These are phyloP conservation scores for Elgaria multicarinata DNA, from an alignment of 2,113 vertebrate species.

Conservation along the genomic window DNA sequence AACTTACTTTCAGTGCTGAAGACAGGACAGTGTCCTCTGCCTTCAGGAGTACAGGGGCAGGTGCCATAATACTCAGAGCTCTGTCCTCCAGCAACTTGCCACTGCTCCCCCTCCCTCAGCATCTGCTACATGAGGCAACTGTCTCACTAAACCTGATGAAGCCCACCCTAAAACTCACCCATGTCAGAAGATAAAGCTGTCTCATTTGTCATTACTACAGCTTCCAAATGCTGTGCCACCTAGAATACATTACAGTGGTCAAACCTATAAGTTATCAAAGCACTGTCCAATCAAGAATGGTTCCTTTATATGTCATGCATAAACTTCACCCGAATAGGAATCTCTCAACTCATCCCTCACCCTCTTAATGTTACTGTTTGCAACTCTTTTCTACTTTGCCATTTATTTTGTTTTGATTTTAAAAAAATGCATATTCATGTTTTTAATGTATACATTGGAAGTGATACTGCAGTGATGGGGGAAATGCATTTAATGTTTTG, in stretches of 20 bases:
- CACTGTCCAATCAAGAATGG: not conserved
- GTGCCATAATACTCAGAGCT: too few species aligned
- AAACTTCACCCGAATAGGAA: not conserved
- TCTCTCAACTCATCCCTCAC: not conserved
- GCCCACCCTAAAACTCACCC: not conserved
- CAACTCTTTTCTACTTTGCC: not conserved
- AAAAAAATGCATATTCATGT: not conserved
- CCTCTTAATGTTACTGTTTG: not conserved
- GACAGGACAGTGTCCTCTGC: too few species aligned
- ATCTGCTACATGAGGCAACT: too few species aligned
- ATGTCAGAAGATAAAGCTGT: not conserved
- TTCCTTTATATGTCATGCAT: not conserved
- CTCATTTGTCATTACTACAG: not conserved
- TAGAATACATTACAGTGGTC: not conserved
- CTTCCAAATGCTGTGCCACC: not conserved
- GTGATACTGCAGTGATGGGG: not conserved
- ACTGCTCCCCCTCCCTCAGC: too few species aligned
- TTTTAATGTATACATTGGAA: not conserved
- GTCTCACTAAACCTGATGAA: too few species aligned
- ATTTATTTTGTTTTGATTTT: not conserved
- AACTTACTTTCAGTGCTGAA: too few species aligned
- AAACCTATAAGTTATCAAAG: not conserved
- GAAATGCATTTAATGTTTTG: not conserved
- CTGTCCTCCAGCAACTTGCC: too few species aligned
- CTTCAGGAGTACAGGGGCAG: too few species aligned